A percentile compares a stretch with the other conserved stretches of the same genome.
These are phyloP conservation scores for Clarias batrachus DNA, from an alignment of 2,113 vertebrate species.

Conservation along the genomic window DNA sequence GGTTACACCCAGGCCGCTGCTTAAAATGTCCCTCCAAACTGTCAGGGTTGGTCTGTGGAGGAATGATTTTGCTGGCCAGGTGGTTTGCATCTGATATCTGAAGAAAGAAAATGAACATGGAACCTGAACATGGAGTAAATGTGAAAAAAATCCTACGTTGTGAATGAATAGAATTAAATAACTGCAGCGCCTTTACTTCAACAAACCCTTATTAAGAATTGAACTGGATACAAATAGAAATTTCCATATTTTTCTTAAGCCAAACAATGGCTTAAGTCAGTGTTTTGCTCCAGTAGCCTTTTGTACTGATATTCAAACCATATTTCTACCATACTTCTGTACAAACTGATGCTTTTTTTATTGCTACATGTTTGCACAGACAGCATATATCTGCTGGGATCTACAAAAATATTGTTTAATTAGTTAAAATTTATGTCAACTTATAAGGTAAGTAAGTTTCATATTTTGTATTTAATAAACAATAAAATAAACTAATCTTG, in stretches of 20 bases:
- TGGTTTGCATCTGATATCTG: constrained; percentile 59
- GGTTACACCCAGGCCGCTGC: constrained; percentile 8
- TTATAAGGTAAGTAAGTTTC: no score
- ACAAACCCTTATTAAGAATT: not conserved
- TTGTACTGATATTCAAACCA: not conserved
- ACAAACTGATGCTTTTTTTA: not conserved
- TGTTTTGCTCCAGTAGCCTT: not conserved
- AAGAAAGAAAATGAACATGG: not conserved
- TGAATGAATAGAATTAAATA: not conserved
- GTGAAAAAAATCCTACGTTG: not conserved
- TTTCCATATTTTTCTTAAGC: no score
- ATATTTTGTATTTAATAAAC: not conserved
- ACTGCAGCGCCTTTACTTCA: not conserved
- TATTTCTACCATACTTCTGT: not conserved
- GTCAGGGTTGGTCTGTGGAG: constrained; percentile 40
- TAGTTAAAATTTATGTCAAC: no score
- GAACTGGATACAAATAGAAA: not conserved
- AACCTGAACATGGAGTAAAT: not conserved
- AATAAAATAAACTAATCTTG: not conserved
- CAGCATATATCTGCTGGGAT: not conserved
- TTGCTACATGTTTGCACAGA: not conserved
- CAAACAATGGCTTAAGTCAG: not conserved
- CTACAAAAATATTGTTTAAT: not conserved
- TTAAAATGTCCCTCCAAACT: constrained; percentile 45
- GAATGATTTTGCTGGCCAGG: constrained; percentile 49